Evolutionary conservation across 2,113 vertebrate species (phyloP).

Genomic region (Notiomystis cincta): DNA sequence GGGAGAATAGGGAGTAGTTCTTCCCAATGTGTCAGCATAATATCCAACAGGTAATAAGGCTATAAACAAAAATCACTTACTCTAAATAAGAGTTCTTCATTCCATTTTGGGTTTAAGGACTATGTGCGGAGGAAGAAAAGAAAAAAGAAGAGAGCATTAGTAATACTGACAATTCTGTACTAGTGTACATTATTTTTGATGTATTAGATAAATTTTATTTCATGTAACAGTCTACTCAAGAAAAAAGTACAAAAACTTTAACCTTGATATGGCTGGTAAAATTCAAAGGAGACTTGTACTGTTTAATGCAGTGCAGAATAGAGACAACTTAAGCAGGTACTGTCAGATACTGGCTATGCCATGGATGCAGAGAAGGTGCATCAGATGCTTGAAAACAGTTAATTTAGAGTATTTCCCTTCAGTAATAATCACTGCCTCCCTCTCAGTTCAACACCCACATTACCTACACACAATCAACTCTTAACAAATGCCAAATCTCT

Average conservation of each 20-base stretch:
- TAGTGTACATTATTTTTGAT: neutral
- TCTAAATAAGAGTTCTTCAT: slow-evolving; percentile 91
- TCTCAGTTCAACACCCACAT: neutral
- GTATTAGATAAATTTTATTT: neutral
- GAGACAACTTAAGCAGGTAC: neutral
- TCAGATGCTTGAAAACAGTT: neutral
- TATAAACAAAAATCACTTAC: slow-evolving; percentile 78
- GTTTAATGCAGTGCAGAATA: neutral
- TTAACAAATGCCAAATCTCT: neutral
- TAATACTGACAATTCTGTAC: neutral
- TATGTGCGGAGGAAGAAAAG: neutral
- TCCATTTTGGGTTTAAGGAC: slow-evolving; percentile 96
- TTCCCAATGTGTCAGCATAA: neutral
- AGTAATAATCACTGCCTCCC: neutral
- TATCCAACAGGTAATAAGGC: neutral
- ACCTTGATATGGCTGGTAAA: neutral
- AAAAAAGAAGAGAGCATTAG: neutral
- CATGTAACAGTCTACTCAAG: neutral
- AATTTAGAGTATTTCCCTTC: neutral
- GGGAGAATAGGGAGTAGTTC: neutral
- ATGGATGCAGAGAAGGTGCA: neutral
- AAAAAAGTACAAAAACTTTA: neutral
- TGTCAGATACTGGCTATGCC: neutral
- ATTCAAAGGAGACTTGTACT: neutral
- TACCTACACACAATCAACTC: neutral